These are phyloP conservation scores for Orthonevra nobilis DNA, from an alignment of 2,888 invertebrate genomes.

Conservation along the genomic window DNA sequence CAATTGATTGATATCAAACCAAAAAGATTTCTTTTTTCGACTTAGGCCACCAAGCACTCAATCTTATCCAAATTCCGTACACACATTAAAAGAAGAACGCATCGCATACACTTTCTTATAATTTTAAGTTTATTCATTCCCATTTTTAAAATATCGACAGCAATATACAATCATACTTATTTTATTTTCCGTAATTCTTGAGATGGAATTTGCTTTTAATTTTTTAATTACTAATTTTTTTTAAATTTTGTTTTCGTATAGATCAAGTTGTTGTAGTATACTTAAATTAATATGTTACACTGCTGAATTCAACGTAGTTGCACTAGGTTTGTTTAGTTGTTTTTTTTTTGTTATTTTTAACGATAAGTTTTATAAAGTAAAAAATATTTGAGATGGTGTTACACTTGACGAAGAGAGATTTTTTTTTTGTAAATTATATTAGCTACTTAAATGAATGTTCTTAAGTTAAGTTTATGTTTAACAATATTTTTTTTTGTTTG, in stretches of 20 bases:
- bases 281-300: slow-evolving; percentile 6
- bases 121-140: slow-evolving; percentile 54
- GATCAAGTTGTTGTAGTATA: neutral
- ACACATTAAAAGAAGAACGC: too few species aligned
- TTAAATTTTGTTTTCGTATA: slow-evolving; percentile 16
- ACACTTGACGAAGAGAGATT: slow-evolving; percentile 35
- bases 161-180: slow-evolving; percentile 49
- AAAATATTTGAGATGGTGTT: slow-evolving; percentile 56
- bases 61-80: too few species aligned
- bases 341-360: slow-evolving; percentile 9
- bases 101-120: slow-evolving; percentile 15
- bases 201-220: slow-evolving; percentile 4
- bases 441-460: slow-evolving; percentile 30
- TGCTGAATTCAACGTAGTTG: slow-evolving; percentile 37
- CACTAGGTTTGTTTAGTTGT: slow-evolving; percentile 28
- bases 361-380: slow-evolving; percentile 35
- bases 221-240: slow-evolving; percentile 1
- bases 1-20: too few species aligned
- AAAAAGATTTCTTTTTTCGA: too few species aligned
- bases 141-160: slow-evolving; percentile 67
- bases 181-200: slow-evolving; percentile 28
- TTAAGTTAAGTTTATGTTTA: slow-evolving; percentile 28
- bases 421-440: slow-evolving; percentile 46
- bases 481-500: slow-evolving; percentile 10
- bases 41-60: too few species aligned